phyloP scores from a whole-genome alignment of 2,888 invertebrate genomes.

The Callyntrura sp. region DNA sequence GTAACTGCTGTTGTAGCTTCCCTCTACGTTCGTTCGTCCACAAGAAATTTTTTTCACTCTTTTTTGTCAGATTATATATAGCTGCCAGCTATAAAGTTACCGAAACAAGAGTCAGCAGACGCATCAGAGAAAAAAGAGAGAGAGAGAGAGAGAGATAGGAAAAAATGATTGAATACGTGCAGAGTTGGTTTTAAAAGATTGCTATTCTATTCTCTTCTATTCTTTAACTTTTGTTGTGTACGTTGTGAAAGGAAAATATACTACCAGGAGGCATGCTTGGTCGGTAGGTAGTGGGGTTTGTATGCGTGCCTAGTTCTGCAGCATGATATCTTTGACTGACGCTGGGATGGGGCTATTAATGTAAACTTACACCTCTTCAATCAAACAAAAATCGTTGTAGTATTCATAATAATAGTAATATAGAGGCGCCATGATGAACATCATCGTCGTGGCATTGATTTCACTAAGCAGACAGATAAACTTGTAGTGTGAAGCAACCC shows the following conservation, averaged over 20 bases:
- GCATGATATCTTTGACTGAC: background rate
- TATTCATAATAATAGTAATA: conserved; percentile 4
- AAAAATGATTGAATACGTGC: conserved; percentile 42
- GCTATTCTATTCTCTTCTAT: background rate
- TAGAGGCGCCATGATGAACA: conserved; percentile 23
- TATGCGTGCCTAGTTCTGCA: background rate
- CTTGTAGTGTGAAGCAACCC: conserved; percentile 36
- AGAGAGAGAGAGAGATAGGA: too few species aligned
- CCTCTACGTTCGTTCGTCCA: too few species aligned
- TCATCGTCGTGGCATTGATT: conserved; percentile 24
- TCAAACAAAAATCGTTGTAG: conserved; percentile 11
- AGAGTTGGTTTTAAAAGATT: conserved; percentile 39
- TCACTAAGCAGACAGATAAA: background rate
- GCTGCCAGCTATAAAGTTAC: conserved; percentile 66
- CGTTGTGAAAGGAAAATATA: background rate
- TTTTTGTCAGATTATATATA: conserved; percentile 12
- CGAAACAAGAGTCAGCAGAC: background rate
- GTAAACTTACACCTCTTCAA: conserved; percentile 44
- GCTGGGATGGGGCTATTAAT: conserved; percentile 38
- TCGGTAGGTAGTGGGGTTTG: background rate
- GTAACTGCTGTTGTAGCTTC: background rate
- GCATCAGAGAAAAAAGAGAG: background rate
- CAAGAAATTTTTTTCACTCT: background rate
- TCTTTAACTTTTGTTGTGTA: background rate
- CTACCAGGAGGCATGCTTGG: background rate